phyloP scores from a whole-genome alignment of 2,888 invertebrate genomes.

The Steromphala cineraria region DNA sequence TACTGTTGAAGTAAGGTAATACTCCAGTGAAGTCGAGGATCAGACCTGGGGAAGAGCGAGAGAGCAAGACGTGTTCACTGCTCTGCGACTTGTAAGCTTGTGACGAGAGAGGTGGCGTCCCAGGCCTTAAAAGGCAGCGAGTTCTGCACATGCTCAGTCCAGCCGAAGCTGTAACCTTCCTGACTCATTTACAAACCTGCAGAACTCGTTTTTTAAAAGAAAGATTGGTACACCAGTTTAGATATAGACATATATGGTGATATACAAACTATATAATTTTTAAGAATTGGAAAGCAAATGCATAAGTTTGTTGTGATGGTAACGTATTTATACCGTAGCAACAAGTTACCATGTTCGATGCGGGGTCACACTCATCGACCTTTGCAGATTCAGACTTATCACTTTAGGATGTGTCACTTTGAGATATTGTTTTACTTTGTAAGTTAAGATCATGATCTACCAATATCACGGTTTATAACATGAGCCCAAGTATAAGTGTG shows the following conservation, averaged over 20 bases:
- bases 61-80: background rate
- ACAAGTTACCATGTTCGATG: too few relatives aligned
- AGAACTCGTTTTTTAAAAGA: constrained; percentile 32
- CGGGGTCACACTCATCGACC: too few relatives aligned
- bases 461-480: too few relatives aligned
- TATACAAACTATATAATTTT: background rate
- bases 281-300: too few relatives aligned
- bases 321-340: too few relatives aligned
- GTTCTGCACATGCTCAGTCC: constrained; percentile 19
- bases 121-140: constrained; percentile 18
- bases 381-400: too few relatives aligned
- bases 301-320: too few relatives aligned
- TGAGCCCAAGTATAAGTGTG: too few relatives aligned
- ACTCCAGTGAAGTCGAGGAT: background rate
- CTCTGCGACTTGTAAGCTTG: background rate
- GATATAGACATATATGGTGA: background rate
- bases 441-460: too few relatives aligned
- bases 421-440: too few relatives aligned
- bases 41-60: background rate
- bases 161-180: background rate
- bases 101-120: constrained; percentile 5
- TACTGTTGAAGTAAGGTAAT: background rate
- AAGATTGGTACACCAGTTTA: background rate
- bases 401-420: too few relatives aligned
- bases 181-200: constrained; percentile 46